Conservation (phyloP, 2,113 vertebrate species). For the Neolamprologus sp. region DNA sequence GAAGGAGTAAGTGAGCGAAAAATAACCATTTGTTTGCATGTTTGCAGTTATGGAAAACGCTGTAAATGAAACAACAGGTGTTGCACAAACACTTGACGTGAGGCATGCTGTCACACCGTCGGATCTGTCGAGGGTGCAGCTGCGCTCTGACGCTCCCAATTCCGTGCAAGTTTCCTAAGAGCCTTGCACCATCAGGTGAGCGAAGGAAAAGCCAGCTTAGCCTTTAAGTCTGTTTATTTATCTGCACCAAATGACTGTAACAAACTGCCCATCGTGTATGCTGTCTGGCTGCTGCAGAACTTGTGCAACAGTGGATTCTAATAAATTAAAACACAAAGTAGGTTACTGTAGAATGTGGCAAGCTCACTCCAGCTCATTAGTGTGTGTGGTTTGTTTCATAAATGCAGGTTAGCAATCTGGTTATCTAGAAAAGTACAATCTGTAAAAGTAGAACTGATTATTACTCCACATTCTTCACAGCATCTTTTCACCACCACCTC, state of each 20-base stretch:
- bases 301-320: not conserved
- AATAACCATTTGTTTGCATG: not conserved
- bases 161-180: not conserved
- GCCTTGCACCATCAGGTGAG: constrained; percentile 3
- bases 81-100: not conserved
- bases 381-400: not conserved
- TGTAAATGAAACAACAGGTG: not conserved
- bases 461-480: not conserved
- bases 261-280: not conserved
- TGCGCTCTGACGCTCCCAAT: not conserved
- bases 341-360: not conserved
- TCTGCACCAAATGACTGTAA: not conserved
- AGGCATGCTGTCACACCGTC: not conserved
- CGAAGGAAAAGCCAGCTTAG: constrained; percentile 7
- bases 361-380: not conserved
- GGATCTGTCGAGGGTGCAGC: not conserved
- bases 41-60: not conserved
- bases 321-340: not conserved
- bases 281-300: not conserved
- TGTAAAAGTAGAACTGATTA: not conserved
- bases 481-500: not conserved
- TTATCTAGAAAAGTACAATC: not conserved
- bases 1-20: not conserved
- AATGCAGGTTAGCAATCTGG: not conserved
- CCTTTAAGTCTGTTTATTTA: constrained; percentile 7